These are phyloP conservation scores for Carassius gibelio DNA, from an alignment of 2,113 vertebrate species.

Conservation along the genomic window DNA sequence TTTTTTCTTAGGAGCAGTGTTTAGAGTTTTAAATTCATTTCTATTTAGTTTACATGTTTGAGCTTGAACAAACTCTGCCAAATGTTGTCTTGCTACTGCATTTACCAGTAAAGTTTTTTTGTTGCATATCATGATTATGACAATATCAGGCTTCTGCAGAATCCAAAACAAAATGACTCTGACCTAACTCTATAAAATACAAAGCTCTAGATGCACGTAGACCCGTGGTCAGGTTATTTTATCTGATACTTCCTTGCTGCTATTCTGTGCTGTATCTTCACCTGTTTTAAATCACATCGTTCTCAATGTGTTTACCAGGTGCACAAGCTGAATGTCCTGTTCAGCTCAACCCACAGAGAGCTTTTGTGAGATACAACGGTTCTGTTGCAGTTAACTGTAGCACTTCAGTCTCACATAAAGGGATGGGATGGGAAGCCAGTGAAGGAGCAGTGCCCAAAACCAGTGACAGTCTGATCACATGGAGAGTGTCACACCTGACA, in stretches of 20 bases:
- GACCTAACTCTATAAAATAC: background rate
- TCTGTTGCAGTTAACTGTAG: too few species aligned
- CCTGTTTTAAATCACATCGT: too few species aligned
- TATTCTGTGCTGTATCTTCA: background rate
- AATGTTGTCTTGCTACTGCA: background rate
- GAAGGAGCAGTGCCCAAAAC: too few species aligned
- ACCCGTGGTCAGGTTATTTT: background rate
- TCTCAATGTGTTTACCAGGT: too few species aligned
- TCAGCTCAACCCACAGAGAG: too few species aligned
- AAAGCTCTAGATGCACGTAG: background rate
- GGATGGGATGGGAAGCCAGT: too few species aligned
- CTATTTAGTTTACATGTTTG: too few species aligned
- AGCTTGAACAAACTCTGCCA: background rate
- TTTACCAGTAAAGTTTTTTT: background rate
- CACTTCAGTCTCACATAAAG: too few species aligned
- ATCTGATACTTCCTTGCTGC: background rate
- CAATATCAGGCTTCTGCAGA: background rate
- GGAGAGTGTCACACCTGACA: too few species aligned
- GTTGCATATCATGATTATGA: background rate
- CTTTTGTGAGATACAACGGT: too few species aligned
- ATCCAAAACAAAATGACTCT: background rate
- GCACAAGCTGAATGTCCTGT: too few species aligned
- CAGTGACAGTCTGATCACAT: too few species aligned
- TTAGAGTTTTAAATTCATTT: background rate
- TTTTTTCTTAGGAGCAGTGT: background rate